Percentiles rank a stretch among this genome's conserved stretches.
Conservation (phyloP, 2,113 vertebrate genomes). For the Tachycineta bicolor region DNA sequence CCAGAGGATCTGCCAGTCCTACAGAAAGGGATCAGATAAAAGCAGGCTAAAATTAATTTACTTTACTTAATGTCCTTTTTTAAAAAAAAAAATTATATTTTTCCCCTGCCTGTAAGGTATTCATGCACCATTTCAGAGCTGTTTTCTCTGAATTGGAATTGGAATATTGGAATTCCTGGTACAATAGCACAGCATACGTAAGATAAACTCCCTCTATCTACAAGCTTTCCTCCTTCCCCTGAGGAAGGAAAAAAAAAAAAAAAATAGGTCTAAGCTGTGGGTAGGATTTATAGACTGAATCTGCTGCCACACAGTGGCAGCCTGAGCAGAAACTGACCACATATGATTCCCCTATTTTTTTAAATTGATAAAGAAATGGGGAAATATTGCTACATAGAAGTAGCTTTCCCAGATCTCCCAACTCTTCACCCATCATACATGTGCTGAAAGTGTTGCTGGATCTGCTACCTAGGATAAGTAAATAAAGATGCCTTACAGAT, state of each 20-base stretch:
- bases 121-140: background rate
- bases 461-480: background rate
- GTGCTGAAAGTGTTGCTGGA: background rate
- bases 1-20: slow-evolving; percentile 92
- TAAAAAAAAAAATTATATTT: background rate
- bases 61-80: background rate
- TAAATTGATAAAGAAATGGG: background rate
- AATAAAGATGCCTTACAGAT: background rate
- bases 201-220: background rate
- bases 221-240: background rate
- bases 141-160: background rate
- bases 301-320: background rate
- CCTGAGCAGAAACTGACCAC: background rate
- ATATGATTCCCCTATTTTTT: background rate
- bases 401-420: background rate
- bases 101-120: background rate
- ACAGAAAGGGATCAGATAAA: background rate
- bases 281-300: background rate
- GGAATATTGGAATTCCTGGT: background rate
- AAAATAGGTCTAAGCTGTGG: background rate
- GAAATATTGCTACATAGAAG: background rate
- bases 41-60: background rate
- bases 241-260: background rate
- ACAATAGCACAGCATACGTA: background rate
- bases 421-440: background rate